phyloP scores from a whole-genome alignment of 2,888 invertebrate species.

The Acleris literana region DNA sequence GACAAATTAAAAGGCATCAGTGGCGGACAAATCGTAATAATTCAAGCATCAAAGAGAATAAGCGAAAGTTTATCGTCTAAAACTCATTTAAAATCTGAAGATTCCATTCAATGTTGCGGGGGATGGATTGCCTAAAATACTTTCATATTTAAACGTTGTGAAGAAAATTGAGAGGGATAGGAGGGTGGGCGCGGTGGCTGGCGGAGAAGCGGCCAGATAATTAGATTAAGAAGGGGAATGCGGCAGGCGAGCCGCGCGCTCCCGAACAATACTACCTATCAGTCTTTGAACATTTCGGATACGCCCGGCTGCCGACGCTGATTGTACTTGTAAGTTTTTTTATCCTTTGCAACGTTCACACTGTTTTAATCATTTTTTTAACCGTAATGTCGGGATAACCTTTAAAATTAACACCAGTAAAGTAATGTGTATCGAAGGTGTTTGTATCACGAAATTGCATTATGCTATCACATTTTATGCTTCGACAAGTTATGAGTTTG shows the following conservation, averaged over 20 bases:
- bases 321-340: slow-evolving; percentile 51
- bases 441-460: no score
- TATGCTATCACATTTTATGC: no score
- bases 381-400: slow-evolving; percentile 1
- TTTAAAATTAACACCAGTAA: no score
- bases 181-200: slow-evolving; percentile 54
- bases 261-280: slow-evolving; percentile 71
- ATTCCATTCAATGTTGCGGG: slow-evolving; percentile 57
- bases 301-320: slow-evolving; percentile 58
- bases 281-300: slow-evolving; percentile 65
- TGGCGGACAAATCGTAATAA: slow-evolving; percentile 14
- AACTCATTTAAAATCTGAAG: slow-evolving; percentile 55
- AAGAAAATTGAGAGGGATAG: slow-evolving; percentile 62
- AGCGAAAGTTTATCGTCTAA: slow-evolving; percentile 48
- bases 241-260: slow-evolving; percentile 63
- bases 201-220: slow-evolving; percentile 74
- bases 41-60: slow-evolving; percentile 22
- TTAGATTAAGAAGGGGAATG: slow-evolving; percentile 77
- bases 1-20: slow-evolving; percentile 11
- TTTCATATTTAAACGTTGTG: slow-evolving; percentile 64
- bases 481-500: no score
- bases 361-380: slow-evolving; percentile 34
- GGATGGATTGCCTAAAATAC: slow-evolving; percentile 62
- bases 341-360: slow-evolving; percentile 33
- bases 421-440: no score